Evolutionary conservation across 2,797 vertebrate species (phyloP).

Genomic region (Carcharodon carcharias): DNA sequence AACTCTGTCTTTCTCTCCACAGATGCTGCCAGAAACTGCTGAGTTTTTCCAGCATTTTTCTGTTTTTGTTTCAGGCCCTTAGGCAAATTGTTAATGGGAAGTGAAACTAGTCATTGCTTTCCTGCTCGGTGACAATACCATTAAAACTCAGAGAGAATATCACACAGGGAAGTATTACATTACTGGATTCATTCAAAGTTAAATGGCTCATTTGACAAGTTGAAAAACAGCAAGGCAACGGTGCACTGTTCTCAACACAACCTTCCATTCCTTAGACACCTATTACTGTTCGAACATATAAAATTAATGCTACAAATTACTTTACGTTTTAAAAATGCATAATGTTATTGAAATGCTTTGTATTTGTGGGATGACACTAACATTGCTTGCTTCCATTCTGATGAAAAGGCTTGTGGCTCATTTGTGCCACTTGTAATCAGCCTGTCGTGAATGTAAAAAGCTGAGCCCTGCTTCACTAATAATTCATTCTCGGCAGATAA

Average conservation of each 20-base stretch:
- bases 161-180: not conserved
- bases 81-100: not conserved
- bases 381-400: not conserved
- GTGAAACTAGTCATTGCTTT: not conserved
- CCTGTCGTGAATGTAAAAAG: not conserved
- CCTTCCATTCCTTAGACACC: not conserved
- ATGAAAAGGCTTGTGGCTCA: not conserved
- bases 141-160: not conserved
- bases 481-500: not conserved
- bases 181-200: not conserved
- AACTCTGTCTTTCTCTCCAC: too few species aligned
- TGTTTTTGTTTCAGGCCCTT: too few species aligned
- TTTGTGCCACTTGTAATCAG: not conserved
- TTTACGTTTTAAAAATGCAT: not conserved
- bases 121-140: not conserved
- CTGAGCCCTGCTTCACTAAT: not conserved
- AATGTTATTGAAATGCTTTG: not conserved
- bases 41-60: too few species aligned
- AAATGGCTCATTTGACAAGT: not conserved
- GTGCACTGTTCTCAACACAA: not conserved
- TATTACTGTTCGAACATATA: not conserved
- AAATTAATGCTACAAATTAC: not conserved
- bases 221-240: too few species aligned
- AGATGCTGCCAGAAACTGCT: too few species aligned
- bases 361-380: not conserved